Percentiles rank a stretch among this genome's conserved stretches.
These are phyloP conservation scores for Arge pagana DNA, from an alignment of 2,888 invertebrate genomes.

Conservation along the genomic window DNA sequence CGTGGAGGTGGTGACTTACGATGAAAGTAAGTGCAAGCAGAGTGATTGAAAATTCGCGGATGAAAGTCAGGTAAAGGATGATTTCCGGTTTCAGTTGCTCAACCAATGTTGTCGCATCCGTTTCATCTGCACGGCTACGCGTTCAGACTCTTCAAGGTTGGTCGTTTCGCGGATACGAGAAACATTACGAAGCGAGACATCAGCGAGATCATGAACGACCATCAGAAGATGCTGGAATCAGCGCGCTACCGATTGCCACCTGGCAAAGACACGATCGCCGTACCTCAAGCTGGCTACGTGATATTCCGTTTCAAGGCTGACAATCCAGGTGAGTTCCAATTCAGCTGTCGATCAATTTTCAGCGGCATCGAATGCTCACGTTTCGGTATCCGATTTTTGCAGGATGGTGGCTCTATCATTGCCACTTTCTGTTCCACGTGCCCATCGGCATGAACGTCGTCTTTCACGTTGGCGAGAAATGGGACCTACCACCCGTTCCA, in stretches of 20 bases:
- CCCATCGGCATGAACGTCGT: slow-evolving; percentile 86
- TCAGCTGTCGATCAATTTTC: too few species aligned
- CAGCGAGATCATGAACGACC: slow-evolving; percentile 79
- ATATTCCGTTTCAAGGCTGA: slow-evolving; percentile 83
- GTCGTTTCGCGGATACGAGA: slow-evolving; percentile 73
- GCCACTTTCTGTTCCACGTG: slow-evolving; percentile 62
- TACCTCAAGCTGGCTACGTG: slow-evolving; percentile 89
- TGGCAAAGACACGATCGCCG: slow-evolving; percentile 84
- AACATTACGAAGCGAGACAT: slow-evolving; percentile 81
- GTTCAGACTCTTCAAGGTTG: slow-evolving; percentile 84
- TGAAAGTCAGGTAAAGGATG: neutral
- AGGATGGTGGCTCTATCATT: neutral
- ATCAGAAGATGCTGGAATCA: slow-evolving; percentile 77
- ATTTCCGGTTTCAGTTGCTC: slow-evolving; percentile 68
- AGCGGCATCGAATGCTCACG: too few species aligned
- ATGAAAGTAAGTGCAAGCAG: slow-evolving; percentile 68
- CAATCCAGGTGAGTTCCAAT: slow-evolving; percentile 70
- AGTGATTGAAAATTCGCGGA: neutral
- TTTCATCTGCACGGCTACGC: slow-evolving; percentile 88
- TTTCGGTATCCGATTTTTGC: neutral
- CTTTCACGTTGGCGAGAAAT: slow-evolving; percentile 80
- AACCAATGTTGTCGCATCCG: slow-evolving; percentile 82
- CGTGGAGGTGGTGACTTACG: slow-evolving; percentile 83
- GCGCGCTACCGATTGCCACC: slow-evolving; percentile 81
- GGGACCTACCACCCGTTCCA: slow-evolving; percentile 77